Evolutionary conservation across 1,140 invertebrate species (phyloP), one percentile per base, ranked within the genome.

Genomic region (Diachasmimorpha longicaudata): DNA sequence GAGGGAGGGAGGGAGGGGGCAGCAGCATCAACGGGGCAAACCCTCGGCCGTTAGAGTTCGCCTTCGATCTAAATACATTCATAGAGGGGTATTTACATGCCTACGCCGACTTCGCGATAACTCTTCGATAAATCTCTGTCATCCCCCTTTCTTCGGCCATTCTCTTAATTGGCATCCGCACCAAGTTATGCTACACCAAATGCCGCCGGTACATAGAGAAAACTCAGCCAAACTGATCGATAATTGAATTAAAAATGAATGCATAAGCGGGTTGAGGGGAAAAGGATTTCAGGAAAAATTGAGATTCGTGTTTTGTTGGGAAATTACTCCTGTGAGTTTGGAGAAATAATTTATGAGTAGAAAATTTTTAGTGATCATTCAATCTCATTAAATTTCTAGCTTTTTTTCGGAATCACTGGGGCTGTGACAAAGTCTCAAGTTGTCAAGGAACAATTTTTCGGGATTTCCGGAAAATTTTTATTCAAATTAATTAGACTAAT

Each of bases 21-120:
- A 66, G 23, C 1, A 31, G 58, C 58, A 74, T 44, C 37, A 67
- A 71, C 75, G 75, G 70, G 75, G 70, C 66, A 55, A 21, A 36
- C 69, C 63, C 72, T 78, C 55, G 71, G 46, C 58, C 48, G 71
- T 73, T 74, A 67, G 25, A 74, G 72, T 72, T 78, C 76, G 76
- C 69, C 77, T 80, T 82, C 81, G 84, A 84, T 87, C 81, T 81
- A 83, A 85, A 86, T 85, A 82, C 81, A 77, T 82, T 83, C 82
- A 81, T 83, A 82, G 80, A 81, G 67, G 79, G 79, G 66, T 81
- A 81, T 83, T 85, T 83, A 81, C 82, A 80, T 77, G 78, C 77
- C 68, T 79, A 79, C 67, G 79, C 77, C 79, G 76, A 70, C 69
- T 77, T 76, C 48, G 10, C 69, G 70, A 77, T 75, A 74, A 58